Evolutionary conservation across 92 coral and sea anemone genomes (phyloP).

Genomic region (Bergia puertoricense): DNA sequence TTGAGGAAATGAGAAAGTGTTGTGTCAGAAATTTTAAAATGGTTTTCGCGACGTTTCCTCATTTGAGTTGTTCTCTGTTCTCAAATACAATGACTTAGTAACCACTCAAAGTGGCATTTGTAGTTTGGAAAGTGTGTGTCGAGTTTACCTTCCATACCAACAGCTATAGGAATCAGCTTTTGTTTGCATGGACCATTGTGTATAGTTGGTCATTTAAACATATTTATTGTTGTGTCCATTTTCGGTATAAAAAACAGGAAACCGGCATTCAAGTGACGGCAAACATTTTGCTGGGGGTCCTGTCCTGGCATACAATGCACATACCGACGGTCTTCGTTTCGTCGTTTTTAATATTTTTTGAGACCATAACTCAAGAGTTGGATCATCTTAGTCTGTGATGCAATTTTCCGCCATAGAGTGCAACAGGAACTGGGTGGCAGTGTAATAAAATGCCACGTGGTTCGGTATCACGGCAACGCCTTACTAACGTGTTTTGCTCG

Average conservation of each 20-base stretch:
- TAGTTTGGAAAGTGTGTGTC: not conserved
- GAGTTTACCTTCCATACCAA: not conserved
- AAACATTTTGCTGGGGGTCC: not conserved
- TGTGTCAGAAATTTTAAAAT: not conserved
- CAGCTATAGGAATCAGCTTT: not conserved
- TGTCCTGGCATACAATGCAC: conserved; percentile 3
- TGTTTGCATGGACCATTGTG: conserved; percentile 29
- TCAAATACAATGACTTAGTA: not conserved
- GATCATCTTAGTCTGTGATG: not conserved
- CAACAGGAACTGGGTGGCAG: not conserved
- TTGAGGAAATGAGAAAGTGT: not conserved
- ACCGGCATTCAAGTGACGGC: not conserved
- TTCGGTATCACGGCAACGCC: not conserved
- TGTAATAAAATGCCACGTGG: not conserved
- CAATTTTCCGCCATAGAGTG: not conserved
- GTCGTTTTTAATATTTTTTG: not conserved
- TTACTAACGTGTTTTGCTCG: not conserved
- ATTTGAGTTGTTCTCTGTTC: conserved; percentile 8
- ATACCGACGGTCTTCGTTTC: not conserved
- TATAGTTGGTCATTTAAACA: conserved; percentile 20
- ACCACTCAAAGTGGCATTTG: conserved; percentile 36
- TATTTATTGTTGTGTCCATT: conserved; percentile 39
- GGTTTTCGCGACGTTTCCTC: not conserved
- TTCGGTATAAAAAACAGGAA: not conserved
- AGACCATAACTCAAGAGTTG: not conserved